phyloP scores from a whole-genome alignment of 2,113 vertebrate species.

The Dunckerocampus dactyliophorus region DNA sequence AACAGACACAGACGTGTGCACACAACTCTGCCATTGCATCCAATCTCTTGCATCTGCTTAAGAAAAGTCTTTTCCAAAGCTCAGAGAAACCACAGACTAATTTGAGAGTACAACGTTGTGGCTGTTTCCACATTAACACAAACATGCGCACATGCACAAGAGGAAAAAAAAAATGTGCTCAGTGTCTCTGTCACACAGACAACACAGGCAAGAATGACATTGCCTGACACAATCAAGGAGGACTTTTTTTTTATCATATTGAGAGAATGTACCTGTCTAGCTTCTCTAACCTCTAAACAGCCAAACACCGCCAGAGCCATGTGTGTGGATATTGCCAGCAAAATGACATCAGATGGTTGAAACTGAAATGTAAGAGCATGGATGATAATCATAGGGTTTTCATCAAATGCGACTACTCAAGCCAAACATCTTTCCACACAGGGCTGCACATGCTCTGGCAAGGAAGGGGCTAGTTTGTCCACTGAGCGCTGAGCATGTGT shows the following conservation, averaged over 20 bases:
- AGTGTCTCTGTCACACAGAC: background rate
- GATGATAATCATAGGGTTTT: constrained; percentile 5
- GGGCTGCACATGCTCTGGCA: background rate
- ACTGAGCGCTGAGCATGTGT: background rate
- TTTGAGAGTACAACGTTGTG: constrained; percentile 46
- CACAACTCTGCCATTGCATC: constrained; percentile 17
- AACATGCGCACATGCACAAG: constrained; percentile 17
- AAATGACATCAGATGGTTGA: constrained; percentile 4
- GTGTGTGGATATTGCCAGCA: background rate
- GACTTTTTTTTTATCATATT: constrained; percentile 1
- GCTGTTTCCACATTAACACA: constrained; percentile 62
- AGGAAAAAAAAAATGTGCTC: constrained; percentile 1
- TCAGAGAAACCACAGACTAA: constrained; percentile 57
- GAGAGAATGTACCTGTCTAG: background rate
- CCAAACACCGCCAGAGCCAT: background rate
- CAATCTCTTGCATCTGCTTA: constrained; percentile 50
- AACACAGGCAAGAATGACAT: background rate
- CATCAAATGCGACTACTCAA: constrained; percentile 4
- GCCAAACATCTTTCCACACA: constrained; percentile 5
- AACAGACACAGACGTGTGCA: constrained; percentile 3
- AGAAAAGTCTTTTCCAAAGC: constrained; percentile 47
- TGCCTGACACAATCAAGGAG: background rate
- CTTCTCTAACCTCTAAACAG: background rate
- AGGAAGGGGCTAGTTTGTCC: background rate
- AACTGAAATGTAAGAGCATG: background rate